Conservation (phyloP, 2,113 vertebrate genomes). For the Sturnira hondurensis region DNA sequence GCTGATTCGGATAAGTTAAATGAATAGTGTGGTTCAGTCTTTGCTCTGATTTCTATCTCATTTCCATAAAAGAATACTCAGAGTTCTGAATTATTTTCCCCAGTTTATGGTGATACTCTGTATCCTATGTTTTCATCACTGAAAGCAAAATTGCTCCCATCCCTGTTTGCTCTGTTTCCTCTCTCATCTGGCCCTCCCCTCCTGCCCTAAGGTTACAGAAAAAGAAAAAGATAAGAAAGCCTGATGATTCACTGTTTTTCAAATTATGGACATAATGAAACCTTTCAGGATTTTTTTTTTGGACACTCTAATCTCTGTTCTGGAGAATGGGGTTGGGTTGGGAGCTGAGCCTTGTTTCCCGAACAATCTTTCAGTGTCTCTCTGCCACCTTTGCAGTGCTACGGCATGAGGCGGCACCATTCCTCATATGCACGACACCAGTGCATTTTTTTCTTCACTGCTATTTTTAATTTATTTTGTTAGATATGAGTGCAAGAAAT, state of each 20-base stretch:
- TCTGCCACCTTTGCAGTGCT: neutral
- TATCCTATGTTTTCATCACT: neutral
- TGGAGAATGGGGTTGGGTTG: neutral
- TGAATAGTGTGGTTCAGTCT: neutral
- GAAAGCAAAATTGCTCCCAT: neutral
- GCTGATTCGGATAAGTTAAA: neutral
- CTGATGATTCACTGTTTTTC: neutral
- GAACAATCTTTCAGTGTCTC: neutral
- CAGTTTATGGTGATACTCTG: neutral
- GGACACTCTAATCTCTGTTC: neutral
- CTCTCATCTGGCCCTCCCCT: neutral
- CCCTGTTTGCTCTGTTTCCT: neutral
- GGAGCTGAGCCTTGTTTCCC: neutral
- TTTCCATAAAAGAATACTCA: neutral
- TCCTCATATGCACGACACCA: neutral
- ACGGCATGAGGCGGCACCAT: neutral
- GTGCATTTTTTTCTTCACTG: neutral
- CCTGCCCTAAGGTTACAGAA: neutral
- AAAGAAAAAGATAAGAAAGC: neutral
- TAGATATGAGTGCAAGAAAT: conserved; percentile 20
- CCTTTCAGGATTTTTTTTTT: neutral
- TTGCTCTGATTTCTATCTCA: neutral
- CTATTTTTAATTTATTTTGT: conserved; percentile 43
- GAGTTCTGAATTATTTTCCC: neutral
- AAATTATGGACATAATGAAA: neutral